Percentiles rank a stretch among this genome's conserved stretches.
Evolutionary conservation across 2,113 vertebrate species (phyloP).

Genomic region (Xiphophorus couchianus): DNA sequence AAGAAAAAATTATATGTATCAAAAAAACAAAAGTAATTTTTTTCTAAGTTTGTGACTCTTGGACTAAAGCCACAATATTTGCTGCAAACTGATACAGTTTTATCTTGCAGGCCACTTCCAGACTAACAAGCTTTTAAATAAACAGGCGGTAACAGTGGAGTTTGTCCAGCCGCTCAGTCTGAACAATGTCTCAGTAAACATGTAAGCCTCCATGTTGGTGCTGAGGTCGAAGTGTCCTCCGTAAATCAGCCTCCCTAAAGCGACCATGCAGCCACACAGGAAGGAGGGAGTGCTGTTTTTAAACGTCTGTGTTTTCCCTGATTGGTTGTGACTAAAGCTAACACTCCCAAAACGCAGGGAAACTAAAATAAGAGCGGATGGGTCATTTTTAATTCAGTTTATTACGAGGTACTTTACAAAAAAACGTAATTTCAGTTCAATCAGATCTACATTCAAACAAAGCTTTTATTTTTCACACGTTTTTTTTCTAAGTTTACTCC

Average conservation of each 20-base stretch:
- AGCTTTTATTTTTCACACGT: neutral
- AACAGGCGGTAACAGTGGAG: too few species aligned
- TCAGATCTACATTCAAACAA: too few species aligned
- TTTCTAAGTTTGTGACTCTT: neutral
- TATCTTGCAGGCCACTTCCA: neutral
- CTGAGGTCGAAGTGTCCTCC: neutral
- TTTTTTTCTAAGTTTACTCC: neutral
- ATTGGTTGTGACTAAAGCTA: too few species aligned
- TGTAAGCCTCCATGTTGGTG: neutral
- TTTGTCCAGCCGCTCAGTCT: neutral
- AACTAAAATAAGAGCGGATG: too few species aligned
- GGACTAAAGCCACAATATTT: neutral
- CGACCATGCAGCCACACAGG: conserved; percentile 30
- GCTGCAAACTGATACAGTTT: neutral
- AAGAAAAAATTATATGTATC: too few species aligned
- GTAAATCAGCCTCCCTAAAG: neutral
- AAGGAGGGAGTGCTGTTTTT: conserved; percentile 17
- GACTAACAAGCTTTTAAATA: neutral
- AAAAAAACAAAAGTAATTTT: neutral
- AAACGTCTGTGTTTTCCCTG: neutral
- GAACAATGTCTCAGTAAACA: neutral
- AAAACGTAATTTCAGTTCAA: too few species aligned
- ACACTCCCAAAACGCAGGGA: too few species aligned
- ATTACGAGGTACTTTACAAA: too few species aligned
- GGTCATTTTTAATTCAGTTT: too few species aligned